Percentiles rank a stretch among this genome's conserved stretches.
phyloP scores from a whole-genome alignment of 2,888 invertebrate species.

The Melanostoma scalare region DNA sequence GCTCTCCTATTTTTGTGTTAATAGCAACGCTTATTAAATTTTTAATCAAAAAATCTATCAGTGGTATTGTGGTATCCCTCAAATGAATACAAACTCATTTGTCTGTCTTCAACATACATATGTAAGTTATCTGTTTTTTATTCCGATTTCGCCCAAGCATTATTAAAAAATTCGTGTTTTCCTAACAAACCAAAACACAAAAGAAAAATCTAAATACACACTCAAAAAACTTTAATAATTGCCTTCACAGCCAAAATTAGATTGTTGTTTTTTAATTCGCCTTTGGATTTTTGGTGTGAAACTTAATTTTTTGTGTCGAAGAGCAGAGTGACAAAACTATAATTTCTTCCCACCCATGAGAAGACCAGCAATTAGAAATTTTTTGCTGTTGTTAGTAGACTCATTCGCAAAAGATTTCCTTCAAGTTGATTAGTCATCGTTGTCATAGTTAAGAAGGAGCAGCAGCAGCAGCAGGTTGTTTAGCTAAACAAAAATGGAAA shows the following conservation, averaged over 20 bases:
- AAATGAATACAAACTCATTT: constrained; percentile 24
- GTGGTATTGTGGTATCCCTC: constrained; percentile 18
- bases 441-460: constrained; percentile 22
- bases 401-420: constrained; percentile 10
- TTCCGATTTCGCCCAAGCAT: constrained; percentile 23
- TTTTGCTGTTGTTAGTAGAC: too few relatives aligned
- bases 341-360: constrained; percentile 2
- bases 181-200: constrained; percentile 14
- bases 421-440: constrained; percentile 20
- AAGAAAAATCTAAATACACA: constrained; percentile 23
- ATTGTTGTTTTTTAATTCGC: constrained; percentile 27
- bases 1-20: background rate
- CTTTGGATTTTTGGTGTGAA: constrained; percentile 47
- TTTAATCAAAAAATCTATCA: constrained; percentile 10
- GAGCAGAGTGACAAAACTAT: constrained; percentile 31
- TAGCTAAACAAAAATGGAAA: constrained; percentile 42
- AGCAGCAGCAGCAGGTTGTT: constrained; percentile 54
- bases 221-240: constrained; percentile 42
- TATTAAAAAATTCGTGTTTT: constrained; percentile 22
- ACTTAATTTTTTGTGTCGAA: constrained; percentile 47
- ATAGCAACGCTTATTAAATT: constrained; percentile 2
- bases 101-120: constrained; percentile 26
- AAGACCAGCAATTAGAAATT: constrained; percentile 1
- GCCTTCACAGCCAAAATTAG: constrained; percentile 57
- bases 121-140: constrained; percentile 49